phyloP scores from a whole-genome alignment of 2,888 invertebrate species.

The Leptopilina syphax region DNA sequence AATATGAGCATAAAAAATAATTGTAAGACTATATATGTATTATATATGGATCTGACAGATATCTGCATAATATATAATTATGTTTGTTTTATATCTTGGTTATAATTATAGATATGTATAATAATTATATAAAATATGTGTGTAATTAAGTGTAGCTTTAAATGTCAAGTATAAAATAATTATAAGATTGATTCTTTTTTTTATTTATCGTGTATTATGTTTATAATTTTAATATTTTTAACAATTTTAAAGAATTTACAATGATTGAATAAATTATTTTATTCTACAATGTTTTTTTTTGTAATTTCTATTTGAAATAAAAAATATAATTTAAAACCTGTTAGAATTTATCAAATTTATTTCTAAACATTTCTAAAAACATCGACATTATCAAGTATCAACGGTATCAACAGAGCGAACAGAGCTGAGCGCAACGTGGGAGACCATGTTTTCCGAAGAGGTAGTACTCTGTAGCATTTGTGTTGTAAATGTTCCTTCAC shows the following conservation, averaged over 20 bases:
- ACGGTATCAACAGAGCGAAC: no score
- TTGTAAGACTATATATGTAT: not conserved
- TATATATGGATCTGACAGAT: constrained; percentile 13
- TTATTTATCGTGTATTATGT: not conserved
- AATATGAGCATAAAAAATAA: no score
- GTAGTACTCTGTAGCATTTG: no score
- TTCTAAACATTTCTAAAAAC: no score
- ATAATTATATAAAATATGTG: not conserved
- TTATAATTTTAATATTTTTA: not conserved
- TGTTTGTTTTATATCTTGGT: not conserved
- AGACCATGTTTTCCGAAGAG: no score
- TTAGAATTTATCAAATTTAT: no score
- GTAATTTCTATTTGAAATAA: not conserved
- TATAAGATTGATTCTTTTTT: constrained; percentile 9
- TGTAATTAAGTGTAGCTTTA: constrained; percentile 4
- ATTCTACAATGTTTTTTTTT: not conserved
- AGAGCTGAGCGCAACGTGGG: no score
- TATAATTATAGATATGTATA: constrained; percentile 2
- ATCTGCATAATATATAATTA: not conserved
- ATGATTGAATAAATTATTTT: constrained; percentile 17
- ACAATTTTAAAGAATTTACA: not conserved
- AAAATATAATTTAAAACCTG: not conserved
- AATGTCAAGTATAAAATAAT: not conserved
- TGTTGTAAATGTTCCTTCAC: no score
- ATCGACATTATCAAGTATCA: no score